Percentiles rank a stretch among this genome's conserved stretches.
Evolutionary conservation across 2,113 vertebrate genomes (phyloP).

Genomic region (Abramis brama): DNA sequence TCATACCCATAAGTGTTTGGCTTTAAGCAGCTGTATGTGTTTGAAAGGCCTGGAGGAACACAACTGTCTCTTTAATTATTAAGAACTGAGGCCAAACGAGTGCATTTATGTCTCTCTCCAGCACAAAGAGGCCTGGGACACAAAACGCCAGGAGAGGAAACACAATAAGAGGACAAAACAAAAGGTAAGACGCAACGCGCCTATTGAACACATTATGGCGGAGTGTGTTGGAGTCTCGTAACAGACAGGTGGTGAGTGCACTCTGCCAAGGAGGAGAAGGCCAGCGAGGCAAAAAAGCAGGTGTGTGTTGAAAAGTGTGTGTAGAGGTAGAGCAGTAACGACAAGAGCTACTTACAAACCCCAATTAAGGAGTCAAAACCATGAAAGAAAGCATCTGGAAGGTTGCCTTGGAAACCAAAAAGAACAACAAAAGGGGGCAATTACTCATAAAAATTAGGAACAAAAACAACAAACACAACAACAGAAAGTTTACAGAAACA

Average conservation of each 20-base stretch:
- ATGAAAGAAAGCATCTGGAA: conserved; percentile 90
- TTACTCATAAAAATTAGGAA: conserved; percentile 46
- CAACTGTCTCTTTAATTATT: conserved; percentile 44
- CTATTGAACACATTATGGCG: neutral
- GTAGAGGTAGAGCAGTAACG: conserved; percentile 3
- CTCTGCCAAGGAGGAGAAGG: conserved; percentile 15
- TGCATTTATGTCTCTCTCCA: conserved; percentile 33
- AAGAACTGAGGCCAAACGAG: conserved; percentile 21
- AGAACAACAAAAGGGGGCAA: conserved; percentile 74
- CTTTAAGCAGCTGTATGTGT: neutral
- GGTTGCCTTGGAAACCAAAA: conserved; percentile 87
- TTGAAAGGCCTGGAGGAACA: conserved; percentile 37
- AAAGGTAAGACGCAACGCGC: conserved; percentile 25
- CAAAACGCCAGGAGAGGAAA: conserved; percentile 25
- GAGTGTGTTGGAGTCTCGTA: neutral
- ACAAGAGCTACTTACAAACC: conserved; percentile 91
- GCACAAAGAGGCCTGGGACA: conserved; percentile 31
- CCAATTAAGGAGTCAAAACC: conserved; percentile 94
- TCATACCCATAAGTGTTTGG: neutral
- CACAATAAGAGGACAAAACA: conserved; percentile 29
- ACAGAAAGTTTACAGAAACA: conserved; percentile 34
- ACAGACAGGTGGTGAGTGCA: conserved; percentile 32
- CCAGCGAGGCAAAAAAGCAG: conserved; percentile 28
- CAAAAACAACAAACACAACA: conserved; percentile 4
- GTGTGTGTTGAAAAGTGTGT: conserved; percentile 17